Evolutionary conservation across 2,797 vertebrate species (phyloP).

Genomic region (Odontamblyopus rebecca): DNA sequence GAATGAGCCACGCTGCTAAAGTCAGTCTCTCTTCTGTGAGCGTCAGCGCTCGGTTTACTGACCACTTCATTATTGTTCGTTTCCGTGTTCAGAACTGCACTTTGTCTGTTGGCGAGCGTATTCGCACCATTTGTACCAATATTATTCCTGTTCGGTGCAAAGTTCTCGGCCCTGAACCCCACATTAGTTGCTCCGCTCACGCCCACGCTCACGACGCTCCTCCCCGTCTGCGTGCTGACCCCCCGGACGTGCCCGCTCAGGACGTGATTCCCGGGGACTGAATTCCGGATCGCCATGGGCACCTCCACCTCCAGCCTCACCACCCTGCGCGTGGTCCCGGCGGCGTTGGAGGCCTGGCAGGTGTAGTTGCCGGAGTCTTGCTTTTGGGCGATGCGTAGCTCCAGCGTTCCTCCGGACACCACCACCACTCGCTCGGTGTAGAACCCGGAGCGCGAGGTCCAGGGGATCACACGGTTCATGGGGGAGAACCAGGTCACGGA

Average conservation of each 20-base stretch:
- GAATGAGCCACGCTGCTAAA: conserved; percentile 29
- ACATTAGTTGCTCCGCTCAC: conserved; percentile 25
- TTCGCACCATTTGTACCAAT: conserved; percentile 19
- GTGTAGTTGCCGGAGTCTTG: conserved; percentile 91
- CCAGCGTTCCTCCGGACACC: conserved; percentile 79
- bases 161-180: conserved; percentile 40
- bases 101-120: conserved; percentile 29
- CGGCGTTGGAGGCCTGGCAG: conserved; percentile 80
- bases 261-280: conserved; percentile 29
- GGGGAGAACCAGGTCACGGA: conserved; percentile 87
- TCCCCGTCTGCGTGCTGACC: conserved; percentile 41
- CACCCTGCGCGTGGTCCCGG: conserved; percentile 78
- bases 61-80: conserved; percentile 55
- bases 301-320: conserved; percentile 79
- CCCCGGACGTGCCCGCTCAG: conserved; percentile 40
- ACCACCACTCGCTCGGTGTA: conserved; percentile 61
- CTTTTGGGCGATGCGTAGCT: conserved; percentile 82
- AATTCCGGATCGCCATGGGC: conserved; percentile 38
- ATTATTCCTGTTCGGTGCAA: conserved; percentile 35
- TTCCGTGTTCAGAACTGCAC: conserved; percentile 27
- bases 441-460: conserved; percentile 60
- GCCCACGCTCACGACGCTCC: conserved; percentile 25
- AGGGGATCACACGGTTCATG: conserved; percentile 72
- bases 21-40: conserved; percentile 12
- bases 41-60: conserved; percentile 27